Evolutionary conservation across 2,797 vertebrate genomes (phyloP), one percentile per base, ranked within the genome.

Genomic region (Bradypodion ventrale): DNA sequence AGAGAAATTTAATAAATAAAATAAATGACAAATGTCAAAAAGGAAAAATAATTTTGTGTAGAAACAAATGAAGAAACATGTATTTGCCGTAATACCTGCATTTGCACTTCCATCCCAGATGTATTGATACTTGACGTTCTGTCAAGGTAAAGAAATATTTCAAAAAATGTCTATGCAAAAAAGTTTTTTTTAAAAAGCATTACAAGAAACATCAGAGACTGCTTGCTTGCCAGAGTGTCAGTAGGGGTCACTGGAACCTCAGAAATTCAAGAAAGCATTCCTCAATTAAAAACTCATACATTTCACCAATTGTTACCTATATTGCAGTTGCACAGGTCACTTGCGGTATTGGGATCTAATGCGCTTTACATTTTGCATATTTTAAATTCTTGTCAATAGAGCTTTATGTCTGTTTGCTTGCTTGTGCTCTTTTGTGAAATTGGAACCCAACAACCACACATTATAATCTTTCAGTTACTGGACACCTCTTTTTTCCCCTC

Each of bases 31-130:
- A 83, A 82, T 89, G 72, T 89, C 75, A 75, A 82, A 86, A 88
- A 84, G 86, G 87, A 85, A 80, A 73, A 80, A 85, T 91, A 72
- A 78, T 83, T 92, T 82, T 85, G 49, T 87, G 73, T 91, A 72
- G 37, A 77, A 79, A 82, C 56, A 70, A 19, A 56, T 59, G 49
- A 3, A 21, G 7, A 7, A 7, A 37, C 3, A 37, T 40, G 9
- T 63, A 62, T 60, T 27, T 69, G 75, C 74, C 87, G 86, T 72
- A 77, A 32, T 15, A 42, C 8, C 65, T 40, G 16, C 29, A 25
- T 12, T 32, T 78, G 60, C 29, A 66, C 52, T 8, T 79, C 19
- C 59, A 27, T 29, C 49, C 44, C 46, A 68, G 60, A 75, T 68
- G 1, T 25, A 44, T 3, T 25, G 52, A 56, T 56, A 56, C 52